These are phyloP conservation scores for Numida meleagris DNA, from an alignment of 2,113 vertebrate species.

Conservation along the genomic window DNA sequence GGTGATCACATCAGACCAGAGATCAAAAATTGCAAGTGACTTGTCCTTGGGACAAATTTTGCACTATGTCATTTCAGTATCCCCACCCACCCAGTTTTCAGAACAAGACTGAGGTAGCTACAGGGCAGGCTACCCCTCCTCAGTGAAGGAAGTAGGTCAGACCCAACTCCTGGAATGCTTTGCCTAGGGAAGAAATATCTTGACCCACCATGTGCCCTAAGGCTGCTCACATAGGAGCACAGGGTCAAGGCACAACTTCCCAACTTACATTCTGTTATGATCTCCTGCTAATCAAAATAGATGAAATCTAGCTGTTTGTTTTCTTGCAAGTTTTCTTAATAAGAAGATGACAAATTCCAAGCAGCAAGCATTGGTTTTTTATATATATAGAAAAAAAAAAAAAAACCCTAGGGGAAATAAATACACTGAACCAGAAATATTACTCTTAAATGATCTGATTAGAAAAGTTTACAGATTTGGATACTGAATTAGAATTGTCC, in stretches of 20 bases:
- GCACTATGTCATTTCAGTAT: neutral
- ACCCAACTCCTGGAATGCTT: neutral
- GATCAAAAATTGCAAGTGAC: conserved; percentile 19
- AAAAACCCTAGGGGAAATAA: neutral
- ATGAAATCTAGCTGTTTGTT: neutral
- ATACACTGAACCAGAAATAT: neutral
- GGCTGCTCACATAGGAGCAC: neutral
- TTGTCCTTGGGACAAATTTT: conserved; percentile 37
- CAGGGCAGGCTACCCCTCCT: conserved; percentile 13
- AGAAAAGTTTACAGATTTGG: neutral
- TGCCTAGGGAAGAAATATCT: neutral
- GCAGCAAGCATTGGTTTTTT: neutral
- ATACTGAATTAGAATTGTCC: neutral
- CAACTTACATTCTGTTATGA: neutral
- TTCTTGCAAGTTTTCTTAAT: neutral
- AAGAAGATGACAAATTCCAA: neutral
- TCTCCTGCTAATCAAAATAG: neutral
- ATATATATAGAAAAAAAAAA: neutral
- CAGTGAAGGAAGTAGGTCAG: neutral
- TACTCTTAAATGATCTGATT: neutral
- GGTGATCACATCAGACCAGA: neutral
- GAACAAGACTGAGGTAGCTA: neutral
- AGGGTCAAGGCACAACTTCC: neutral
- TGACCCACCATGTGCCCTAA: neutral
- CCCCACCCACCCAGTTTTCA: neutral